These are phyloP conservation scores for Buathra laborator DNA, from an alignment of 2,888 invertebrate genomes.

Conservation along the genomic window DNA sequence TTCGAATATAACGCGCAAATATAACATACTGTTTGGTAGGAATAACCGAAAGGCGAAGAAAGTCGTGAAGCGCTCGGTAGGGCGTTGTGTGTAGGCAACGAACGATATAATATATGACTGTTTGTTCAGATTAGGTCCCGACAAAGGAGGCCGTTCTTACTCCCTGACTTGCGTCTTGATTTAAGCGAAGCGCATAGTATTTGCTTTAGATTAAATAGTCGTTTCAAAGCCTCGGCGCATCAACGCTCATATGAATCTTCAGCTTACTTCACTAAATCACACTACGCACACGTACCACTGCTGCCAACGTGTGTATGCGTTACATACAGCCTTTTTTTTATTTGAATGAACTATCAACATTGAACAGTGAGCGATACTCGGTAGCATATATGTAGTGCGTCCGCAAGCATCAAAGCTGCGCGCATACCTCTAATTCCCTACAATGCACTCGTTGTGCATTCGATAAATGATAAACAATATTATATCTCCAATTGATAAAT, in stretches of 20 bases:
- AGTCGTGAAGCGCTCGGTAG: constrained; percentile 14
- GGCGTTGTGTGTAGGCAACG: constrained; percentile 23
- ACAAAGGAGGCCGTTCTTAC: constrained; percentile 79
- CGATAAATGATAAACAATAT: constrained; percentile 14
- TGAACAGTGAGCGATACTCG: constrained; percentile 9
- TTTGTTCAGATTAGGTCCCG: constrained; percentile 80
- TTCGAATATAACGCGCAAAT: not conserved
- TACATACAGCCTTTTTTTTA: not conserved
- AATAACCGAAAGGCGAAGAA: not conserved
- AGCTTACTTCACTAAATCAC: constrained; percentile 27
- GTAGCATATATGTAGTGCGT: constrained; percentile 32
- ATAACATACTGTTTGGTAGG: not conserved
- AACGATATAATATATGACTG: constrained; percentile 76
- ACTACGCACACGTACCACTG: not conserved
- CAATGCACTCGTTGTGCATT: constrained; percentile 37
- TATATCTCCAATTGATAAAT: constrained; percentile 19
- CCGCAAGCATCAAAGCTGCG: constrained; percentile 5
- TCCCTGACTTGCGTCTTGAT: constrained; percentile 76
- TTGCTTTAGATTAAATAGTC: constrained; percentile 80
- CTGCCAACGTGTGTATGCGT: not conserved
- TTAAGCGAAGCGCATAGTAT: constrained; percentile 78
- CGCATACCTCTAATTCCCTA: constrained; percentile 6
- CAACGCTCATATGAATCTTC: constrained; percentile 10
- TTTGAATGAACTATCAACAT: constrained; percentile 43
- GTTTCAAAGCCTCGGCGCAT: constrained; percentile 20